Evolutionary conservation across 35 echinoderm and acorn worm genomes (phyloP).

Genomic region (Strongylocentrotus purpuratus): DNA sequence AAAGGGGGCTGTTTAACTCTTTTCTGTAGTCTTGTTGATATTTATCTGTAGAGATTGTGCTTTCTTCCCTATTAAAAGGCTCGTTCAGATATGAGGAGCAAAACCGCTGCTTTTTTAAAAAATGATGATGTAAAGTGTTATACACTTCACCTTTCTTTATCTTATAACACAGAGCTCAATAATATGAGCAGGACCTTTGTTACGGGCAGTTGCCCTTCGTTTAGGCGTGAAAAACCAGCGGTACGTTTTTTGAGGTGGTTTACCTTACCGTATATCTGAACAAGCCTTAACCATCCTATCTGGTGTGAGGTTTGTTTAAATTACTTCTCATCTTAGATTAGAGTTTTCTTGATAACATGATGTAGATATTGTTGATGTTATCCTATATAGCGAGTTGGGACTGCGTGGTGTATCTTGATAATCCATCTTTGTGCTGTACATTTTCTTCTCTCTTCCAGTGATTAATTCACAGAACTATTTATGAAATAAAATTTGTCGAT

Average conservation of each 20-base stretch:
- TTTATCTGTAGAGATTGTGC: neutral
- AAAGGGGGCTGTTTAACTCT: neutral
- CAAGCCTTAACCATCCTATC: neutral
- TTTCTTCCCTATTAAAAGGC: neutral
- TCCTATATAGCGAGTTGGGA: neutral
- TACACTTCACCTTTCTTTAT: no score
- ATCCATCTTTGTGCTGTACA: neutral
- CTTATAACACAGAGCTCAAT: no score
- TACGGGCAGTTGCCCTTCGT: no score
- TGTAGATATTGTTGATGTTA: slow-evolving; percentile 12
- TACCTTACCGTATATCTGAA: no score
- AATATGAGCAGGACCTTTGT: no score
- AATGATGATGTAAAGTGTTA: no score
- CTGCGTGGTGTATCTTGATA: neutral
- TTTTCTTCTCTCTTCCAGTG: neutral
- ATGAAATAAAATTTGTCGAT: neutral
- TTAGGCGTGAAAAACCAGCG: no score
- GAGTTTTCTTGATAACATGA: neutral
- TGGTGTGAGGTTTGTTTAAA: neutral
- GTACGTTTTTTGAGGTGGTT: no score
- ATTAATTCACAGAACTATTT: neutral
- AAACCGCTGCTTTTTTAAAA: no score
- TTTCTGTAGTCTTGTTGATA: neutral
- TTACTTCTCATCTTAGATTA: neutral
- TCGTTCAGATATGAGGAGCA: no score